These are phyloP conservation scores for Scaptomyza pallida DNA, from an alignment of 1,140 invertebrate species.

Conservation along the genomic window DNA sequence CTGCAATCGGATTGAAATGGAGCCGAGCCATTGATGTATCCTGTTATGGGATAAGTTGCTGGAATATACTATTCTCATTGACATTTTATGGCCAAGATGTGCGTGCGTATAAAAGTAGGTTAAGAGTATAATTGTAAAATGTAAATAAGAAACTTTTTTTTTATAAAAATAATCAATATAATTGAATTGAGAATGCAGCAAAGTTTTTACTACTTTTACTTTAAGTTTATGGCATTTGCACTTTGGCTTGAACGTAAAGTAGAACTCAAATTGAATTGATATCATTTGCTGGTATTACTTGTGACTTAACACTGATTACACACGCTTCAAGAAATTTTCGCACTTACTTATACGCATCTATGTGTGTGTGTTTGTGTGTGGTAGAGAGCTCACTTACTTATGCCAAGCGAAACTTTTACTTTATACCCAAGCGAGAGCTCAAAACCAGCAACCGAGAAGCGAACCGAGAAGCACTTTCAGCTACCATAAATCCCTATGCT, in stretches of 20 bases:
- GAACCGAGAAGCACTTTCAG: conserved; percentile 61
- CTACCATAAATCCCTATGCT: conserved; percentile 59
- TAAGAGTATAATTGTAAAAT: not conserved
- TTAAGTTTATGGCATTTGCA: conserved; percentile 14
- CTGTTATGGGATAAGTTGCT: conserved; percentile 2
- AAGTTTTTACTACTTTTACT: not conserved
- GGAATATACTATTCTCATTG: conserved; percentile 10
- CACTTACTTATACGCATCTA: conserved; percentile 34
- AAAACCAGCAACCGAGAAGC: conserved; percentile 33
- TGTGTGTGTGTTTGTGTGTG: conserved; percentile 2
- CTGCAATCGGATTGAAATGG: conserved; percentile 17
- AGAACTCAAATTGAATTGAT: conserved; percentile 48
- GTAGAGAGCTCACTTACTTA: conserved; percentile 24
- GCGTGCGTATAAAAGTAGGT: not conserved
- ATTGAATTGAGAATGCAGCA: not conserved
- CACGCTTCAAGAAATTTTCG: conserved; percentile 42
- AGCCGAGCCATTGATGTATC: not conserved
- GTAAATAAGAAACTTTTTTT: not conserved
- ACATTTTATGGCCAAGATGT: not conserved
- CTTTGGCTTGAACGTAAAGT: not conserved
- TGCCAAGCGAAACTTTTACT: conserved; percentile 60
- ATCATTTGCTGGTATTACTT: conserved; percentile 62
- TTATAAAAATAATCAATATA: not conserved
- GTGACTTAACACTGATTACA: conserved; percentile 66
- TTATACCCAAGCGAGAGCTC: conserved; percentile 47